These are phyloP conservation scores for Nycticebus coucang DNA, from an alignment of 2,113 vertebrate genomes.

Conservation along the genomic window DNA sequence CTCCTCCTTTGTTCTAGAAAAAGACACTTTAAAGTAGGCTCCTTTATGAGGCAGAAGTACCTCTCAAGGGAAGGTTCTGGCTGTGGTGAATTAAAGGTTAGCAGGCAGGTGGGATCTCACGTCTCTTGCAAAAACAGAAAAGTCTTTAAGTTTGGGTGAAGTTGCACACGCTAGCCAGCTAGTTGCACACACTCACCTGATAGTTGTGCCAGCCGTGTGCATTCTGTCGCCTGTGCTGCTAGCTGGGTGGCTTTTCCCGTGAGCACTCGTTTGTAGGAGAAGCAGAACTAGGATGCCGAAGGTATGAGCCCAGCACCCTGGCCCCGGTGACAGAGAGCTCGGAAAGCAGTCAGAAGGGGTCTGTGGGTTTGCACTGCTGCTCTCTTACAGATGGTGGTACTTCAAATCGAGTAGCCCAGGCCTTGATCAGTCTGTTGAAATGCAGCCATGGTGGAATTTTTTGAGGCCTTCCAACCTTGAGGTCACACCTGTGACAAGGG, in stretches of 20 bases:
- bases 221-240: neutral
- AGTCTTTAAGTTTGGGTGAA: neutral
- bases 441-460: neutral
- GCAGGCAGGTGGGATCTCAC: neutral
- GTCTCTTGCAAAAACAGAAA: neutral
- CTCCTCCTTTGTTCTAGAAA: neutral
- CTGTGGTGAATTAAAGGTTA: neutral
- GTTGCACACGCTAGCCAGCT: neutral
- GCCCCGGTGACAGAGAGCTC: neutral
- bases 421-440: neutral
- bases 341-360: neutral
- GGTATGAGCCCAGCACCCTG: accelerated
- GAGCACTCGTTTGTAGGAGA: neutral
- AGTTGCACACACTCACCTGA: neutral
- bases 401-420: neutral
- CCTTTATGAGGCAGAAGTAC: neutral
- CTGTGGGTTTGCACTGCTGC: neutral
- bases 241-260: neutral
- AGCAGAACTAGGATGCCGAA: neutral
- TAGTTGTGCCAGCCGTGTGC: neutral
- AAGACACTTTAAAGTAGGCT: neutral
- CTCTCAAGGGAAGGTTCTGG: neutral
- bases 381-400: neutral
- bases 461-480: neutral
- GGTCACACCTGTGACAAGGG: neutral